These are phyloP conservation scores for Toxonevra muliebris DNA, from an alignment of 2,888 invertebrate species.

Conservation along the genomic window DNA sequence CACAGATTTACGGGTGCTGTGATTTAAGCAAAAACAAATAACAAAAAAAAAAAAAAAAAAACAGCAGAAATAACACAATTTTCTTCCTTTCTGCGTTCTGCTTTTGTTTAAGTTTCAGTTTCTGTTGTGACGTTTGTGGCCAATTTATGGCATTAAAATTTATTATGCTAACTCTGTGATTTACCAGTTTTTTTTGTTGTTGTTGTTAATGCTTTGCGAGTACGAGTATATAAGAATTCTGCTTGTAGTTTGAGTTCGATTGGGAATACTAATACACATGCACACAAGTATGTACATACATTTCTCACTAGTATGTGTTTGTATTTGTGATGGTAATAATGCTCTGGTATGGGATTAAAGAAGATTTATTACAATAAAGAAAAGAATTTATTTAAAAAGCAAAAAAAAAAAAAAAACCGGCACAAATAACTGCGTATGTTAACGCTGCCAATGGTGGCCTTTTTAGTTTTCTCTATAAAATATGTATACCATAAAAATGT, in stretches of 20 bases:
- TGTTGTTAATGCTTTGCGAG: neutral
- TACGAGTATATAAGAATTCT: neutral
- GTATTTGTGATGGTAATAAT: slow-evolving; percentile 8
- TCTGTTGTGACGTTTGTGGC: slow-evolving; percentile 10
- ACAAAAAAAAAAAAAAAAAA: no score
- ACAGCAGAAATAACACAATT: no score
- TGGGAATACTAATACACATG: no score
- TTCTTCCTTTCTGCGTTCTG: neutral
- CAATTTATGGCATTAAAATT: slow-evolving; percentile 29
- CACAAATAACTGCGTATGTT: neutral
- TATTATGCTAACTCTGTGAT: slow-evolving; percentile 25
- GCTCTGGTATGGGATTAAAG: slow-evolving; percentile 18
- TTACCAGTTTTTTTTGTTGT: neutral
- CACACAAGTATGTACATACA: no score
- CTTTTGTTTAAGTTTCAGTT: neutral
- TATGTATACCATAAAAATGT: neutral
- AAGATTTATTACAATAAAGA: slow-evolving; percentile 20
- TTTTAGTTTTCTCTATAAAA: slow-evolving; percentile 7
- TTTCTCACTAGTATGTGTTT: neutral
- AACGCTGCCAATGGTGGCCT: neutral
- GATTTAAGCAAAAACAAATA: neutral
- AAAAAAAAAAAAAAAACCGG: neutral
- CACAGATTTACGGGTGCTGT: slow-evolving; percentile 1
- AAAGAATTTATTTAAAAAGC: neutral
- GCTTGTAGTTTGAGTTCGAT: no score